Conservation (phyloP, 2,888 invertebrate genomes). For the Holacanthella duospinosa region DNA sequence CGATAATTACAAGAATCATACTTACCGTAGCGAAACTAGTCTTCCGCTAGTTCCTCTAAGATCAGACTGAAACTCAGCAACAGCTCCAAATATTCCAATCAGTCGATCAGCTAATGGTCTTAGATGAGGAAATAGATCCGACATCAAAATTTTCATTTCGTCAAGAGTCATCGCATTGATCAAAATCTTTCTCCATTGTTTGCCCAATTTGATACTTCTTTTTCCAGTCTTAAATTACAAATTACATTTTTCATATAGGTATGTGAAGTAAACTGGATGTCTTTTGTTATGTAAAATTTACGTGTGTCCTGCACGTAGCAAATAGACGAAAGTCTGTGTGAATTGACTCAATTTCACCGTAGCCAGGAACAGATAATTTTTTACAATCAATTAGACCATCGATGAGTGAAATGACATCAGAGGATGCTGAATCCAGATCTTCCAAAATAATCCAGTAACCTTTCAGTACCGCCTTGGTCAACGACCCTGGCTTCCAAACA, state of each 20-base stretch:
- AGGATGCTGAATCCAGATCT: constrained; percentile 86
- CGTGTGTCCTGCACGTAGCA: constrained; percentile 51
- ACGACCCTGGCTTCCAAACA: constrained; percentile 87
- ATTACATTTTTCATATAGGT: neutral
- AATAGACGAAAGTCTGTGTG: constrained; percentile 84
- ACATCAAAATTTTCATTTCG: constrained; percentile 51
- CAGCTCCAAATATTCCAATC: constrained; percentile 23
- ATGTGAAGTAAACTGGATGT: neutral
- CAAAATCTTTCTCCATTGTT: constrained; percentile 57
- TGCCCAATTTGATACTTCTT: constrained; percentile 13
- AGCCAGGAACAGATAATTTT: constrained; percentile 74
- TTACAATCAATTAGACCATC: constrained; percentile 74
- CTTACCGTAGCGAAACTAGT: constrained; percentile 26
- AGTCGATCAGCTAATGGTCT: constrained; percentile 24
- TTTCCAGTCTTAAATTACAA: constrained; percentile 2
- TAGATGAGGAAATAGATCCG: constrained; percentile 19
- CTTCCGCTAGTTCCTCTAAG: constrained; percentile 13
- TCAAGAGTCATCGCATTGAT: constrained; percentile 64
- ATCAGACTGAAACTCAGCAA: constrained; percentile 13
- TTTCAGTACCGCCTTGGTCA: constrained; percentile 53
- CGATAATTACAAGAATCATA: neutral
- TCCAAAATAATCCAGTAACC: constrained; percentile 86
- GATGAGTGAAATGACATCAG: constrained; percentile 81
- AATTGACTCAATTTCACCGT: constrained; percentile 63
- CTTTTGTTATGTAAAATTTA: neutral